Percentiles rank a stretch among this genome's conserved stretches.
Conservation (phyloP, 2,888 invertebrate species). For the Pterostichus madidus region DNA sequence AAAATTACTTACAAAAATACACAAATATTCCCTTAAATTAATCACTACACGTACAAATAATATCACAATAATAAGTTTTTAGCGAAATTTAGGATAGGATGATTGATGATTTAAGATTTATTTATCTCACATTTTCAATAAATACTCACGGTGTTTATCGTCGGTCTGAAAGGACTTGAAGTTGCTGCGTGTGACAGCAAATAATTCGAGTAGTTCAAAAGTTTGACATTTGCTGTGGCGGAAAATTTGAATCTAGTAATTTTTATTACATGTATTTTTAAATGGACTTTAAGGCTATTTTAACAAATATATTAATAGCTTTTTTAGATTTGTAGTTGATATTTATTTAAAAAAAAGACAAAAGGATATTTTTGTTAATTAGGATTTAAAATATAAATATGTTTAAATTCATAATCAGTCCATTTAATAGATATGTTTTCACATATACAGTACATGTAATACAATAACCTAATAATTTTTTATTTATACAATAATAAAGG, state of each 20-base stretch:
- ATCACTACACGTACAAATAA: slow-evolving; percentile 39
- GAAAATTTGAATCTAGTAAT: slow-evolving; percentile 28
- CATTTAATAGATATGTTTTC: slow-evolving; percentile 76
- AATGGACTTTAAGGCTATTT: no score
- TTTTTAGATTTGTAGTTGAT: no score
- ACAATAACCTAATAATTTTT: slow-evolving; percentile 66
- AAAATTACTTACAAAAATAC: slow-evolving; percentile 59
- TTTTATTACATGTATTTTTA: neutral
- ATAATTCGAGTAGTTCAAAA: neutral
- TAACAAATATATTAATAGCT: no score
- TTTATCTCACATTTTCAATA: slow-evolving; percentile 4
- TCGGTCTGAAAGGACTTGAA: slow-evolving; percentile 51
- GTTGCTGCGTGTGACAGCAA: slow-evolving; percentile 16
- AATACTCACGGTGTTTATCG: slow-evolving; percentile 66
- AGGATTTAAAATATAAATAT: neutral
- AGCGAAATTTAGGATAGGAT: slow-evolving; percentile 9
- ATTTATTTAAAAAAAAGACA: no score
- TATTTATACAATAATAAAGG: slow-evolving; percentile 63
- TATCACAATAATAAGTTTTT: slow-evolving; percentile 34
- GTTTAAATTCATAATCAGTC: slow-evolving; percentile 72
- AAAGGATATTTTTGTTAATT: neutral
- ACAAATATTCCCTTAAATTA: slow-evolving; percentile 41
- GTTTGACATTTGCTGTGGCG: slow-evolving; percentile 49
- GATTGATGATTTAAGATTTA: slow-evolving; percentile 59
- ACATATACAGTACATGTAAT: slow-evolving; percentile 72